Evolutionary conservation across 2,888 invertebrate genomes (phyloP), one percentile per base, ranked within the genome.

Genomic region (Sarcophaga rosellei): DNA sequence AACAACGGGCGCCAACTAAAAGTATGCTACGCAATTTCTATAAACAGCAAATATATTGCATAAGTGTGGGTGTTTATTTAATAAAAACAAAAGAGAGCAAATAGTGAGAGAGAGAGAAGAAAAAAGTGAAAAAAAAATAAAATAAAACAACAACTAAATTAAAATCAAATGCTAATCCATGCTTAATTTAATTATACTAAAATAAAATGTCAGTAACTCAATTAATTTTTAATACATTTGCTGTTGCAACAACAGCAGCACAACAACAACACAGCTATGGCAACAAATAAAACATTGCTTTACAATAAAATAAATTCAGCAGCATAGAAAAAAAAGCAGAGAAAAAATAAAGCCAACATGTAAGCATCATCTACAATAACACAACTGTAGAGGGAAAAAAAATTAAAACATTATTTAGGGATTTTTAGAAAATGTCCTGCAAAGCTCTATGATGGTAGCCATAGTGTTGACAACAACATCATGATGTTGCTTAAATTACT

Each of bases 161-260:
- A 92, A 92, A 92, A 92, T 92, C 91, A 92, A 92, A 92, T 90
- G 91, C 91, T 92, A 92, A 92, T 90, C 92, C 88, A 85, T 89
- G 91, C 91, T 92, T 92, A 91, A 92, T 92, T 92, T 91, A 92
- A 91, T 91, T 92, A 91, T 92, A 92, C 91, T 83, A 88, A 92
- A 92, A 92, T 91, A 91, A 92, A 92, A 92, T 91, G 91, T 92
- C 91, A 92, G 91, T 91, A 91, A 92, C 92, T 92, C 92, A 92
- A 92, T 92, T 92, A 92, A 92, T 91, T 90, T 91, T 92, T 92
- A 92, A 92, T 92, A 90, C 90, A 78, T 75, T 72, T 65, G 20
- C 62, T 53, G 17, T 53, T 53, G 17, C 53, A 89, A 53, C 53
- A 53, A 10, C 53, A 53, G 53, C 17, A 53, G 15, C 4, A 12